Evolutionary conservation across 1,140 invertebrate genomes (phyloP).

Genomic region (Ips nitidus): DNA sequence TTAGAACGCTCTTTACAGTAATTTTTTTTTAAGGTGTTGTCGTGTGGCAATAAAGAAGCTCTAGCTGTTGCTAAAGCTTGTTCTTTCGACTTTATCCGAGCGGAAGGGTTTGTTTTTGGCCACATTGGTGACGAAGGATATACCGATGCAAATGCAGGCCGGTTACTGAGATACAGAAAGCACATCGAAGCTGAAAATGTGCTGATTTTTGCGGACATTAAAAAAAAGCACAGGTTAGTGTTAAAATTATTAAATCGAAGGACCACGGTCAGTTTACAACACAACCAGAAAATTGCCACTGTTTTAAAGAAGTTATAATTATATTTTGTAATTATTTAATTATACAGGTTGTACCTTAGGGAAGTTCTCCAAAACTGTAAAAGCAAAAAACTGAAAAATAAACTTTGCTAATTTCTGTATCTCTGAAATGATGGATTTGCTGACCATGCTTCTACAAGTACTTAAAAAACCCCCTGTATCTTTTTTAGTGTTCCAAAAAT

Average conservation of each 20-base stretch:
- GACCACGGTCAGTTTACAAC: not conserved
- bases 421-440: not conserved
- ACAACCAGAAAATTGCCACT: not conserved
- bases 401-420: too few species aligned
- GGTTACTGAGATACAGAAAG: slow-evolving; percentile 70
- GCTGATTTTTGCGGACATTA: slow-evolving; percentile 76
- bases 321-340: too few species aligned
- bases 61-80: slow-evolving; percentile 74
- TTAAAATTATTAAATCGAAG: not conserved
- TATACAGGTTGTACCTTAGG: too few species aligned
- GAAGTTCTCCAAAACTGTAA: too few species aligned
- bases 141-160: slow-evolving; percentile 76
- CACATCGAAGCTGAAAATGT: slow-evolving; percentile 71
- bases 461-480: too few species aligned
- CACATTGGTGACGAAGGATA: slow-evolving; percentile 84
- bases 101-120: slow-evolving; percentile 79
- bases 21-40: slow-evolving; percentile 63
- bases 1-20: not conserved
- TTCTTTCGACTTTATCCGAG: slow-evolving; percentile 75
- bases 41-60: slow-evolving; percentile 76
- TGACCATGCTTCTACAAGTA: too few species aligned
- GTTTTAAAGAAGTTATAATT: too few species aligned
- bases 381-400: not conserved
- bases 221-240: slow-evolving; percentile 80
- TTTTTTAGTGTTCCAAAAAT: too few species aligned